Conservation (phyloP, 2,113 vertebrate species). For the Xyrauchen texanus region DNA sequence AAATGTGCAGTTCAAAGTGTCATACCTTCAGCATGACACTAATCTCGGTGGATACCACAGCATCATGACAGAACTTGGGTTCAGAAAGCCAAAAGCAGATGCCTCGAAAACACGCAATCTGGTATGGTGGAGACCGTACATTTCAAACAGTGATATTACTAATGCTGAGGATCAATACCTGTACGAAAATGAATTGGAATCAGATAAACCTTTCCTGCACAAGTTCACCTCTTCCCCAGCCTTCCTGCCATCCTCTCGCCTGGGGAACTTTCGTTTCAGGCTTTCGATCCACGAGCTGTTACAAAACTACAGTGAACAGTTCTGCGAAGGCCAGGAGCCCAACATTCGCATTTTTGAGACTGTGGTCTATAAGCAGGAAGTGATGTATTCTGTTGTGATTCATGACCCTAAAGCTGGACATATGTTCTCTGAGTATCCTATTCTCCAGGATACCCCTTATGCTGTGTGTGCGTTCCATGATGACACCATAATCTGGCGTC, state of each 20-base stretch:
- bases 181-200: rapidly evolving
- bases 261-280: conserved; percentile 15
- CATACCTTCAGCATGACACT: conserved; percentile 24
- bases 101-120: background rate
- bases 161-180: background rate
- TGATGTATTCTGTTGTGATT: conserved; percentile 13
- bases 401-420: background rate
- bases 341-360: conserved; percentile 12
- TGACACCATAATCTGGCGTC: conserved; percentile 21
- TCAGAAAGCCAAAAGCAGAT: background rate
- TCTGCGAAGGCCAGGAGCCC: background rate
- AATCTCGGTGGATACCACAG: background rate
- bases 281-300: background rate
- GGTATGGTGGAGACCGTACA: conserved; percentile 33
- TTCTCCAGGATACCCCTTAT: background rate
- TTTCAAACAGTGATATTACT: background rate
- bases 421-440: conserved; percentile 10
- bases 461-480: conserved; percentile 4
- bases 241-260: conserved; percentile 21
- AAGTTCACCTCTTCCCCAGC: conserved; percentile 32
- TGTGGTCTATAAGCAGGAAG: conserved; percentile 24
- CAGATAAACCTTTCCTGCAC: conserved; percentile 8
- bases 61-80: conserved; percentile 10
- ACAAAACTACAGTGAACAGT: background rate
- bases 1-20: background rate